A percentile compares a stretch with the other conserved stretches of the same genome.
Evolutionary conservation across 2,888 invertebrate genomes (phyloP).

Genomic region (Troides oblongomaculatus): DNA sequence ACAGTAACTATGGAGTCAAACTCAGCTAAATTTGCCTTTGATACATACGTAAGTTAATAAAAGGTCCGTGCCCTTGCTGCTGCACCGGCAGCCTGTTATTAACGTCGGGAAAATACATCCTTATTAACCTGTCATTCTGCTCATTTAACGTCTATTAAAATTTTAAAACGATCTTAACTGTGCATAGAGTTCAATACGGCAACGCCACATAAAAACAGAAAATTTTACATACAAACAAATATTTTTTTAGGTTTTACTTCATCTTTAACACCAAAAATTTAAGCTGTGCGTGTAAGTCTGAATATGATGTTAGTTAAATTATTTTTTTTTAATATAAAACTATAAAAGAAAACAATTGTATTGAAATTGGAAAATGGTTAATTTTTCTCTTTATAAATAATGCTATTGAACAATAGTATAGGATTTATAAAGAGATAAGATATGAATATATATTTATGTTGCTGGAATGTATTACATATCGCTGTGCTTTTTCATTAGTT

Average conservation of each 20-base stretch:
- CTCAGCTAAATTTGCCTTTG: neutral
- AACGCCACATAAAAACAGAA: neutral
- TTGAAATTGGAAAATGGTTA: too few species aligned
- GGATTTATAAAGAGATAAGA: neutral
- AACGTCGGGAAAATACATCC: slow-evolving; percentile 21
- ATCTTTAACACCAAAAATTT: too few species aligned
- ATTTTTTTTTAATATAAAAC: too few species aligned
- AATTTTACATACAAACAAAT: too few species aligned
- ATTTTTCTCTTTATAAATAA: neutral
- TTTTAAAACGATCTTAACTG: slow-evolving; percentile 10
- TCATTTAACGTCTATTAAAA: slow-evolving; percentile 19
- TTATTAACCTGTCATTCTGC: slow-evolving; percentile 21
- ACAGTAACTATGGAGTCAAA: neutral
- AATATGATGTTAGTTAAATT: too few species aligned
- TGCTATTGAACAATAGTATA: neutral
- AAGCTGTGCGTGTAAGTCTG: too few species aligned
- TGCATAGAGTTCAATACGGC: neutral
- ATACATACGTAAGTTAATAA: neutral
- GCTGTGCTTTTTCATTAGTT: slow-evolving; percentile 11
- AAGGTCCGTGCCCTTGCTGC: neutral
- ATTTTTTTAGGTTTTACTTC: too few species aligned
- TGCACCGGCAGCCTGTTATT: slow-evolving; percentile 14
- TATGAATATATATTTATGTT: neutral
- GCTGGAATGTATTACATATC: neutral
- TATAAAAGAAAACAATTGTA: too few species aligned